These are phyloP conservation scores for Phengaris alcon DNA, from an alignment of 2,888 invertebrate genomes.

Conservation along the genomic window DNA sequence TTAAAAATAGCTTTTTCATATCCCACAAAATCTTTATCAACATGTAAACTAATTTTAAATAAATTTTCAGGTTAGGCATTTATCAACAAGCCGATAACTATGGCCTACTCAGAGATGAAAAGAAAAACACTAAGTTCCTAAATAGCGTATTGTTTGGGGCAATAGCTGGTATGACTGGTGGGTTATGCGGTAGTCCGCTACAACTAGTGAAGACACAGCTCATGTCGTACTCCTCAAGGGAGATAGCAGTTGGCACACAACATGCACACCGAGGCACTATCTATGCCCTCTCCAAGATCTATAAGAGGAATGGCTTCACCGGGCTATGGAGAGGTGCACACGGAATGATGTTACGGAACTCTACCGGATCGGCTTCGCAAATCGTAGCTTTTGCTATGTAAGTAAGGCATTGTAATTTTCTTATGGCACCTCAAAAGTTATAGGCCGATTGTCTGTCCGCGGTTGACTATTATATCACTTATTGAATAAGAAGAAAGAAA, in stretches of 20 bases:
- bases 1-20: background rate
- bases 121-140: constrained; percentile 83
- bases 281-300: constrained; percentile 82
- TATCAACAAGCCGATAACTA: constrained; percentile 86
- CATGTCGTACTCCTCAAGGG: constrained; percentile 86
- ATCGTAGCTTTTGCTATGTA: constrained; percentile 86
- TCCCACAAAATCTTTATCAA: background rate
- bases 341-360: constrained; percentile 86
- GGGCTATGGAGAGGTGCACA: constrained; percentile 86
- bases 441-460: background rate
- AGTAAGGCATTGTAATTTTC: constrained; percentile 40
- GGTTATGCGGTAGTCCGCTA: constrained; percentile 90
- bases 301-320: constrained; percentile 75
- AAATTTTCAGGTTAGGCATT: constrained; percentile 81
- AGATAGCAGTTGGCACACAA: constrained; percentile 93
- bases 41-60: background rate
- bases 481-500: too few relatives aligned
- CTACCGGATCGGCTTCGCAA: constrained; percentile 91
- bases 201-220: constrained; percentile 94
- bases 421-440: background rate
- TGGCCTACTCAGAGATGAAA: constrained; percentile 80
- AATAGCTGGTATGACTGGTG: constrained; percentile 87
- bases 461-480: too few relatives aligned
- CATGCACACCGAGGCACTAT: constrained; percentile 86
- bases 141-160: constrained; percentile 87